Percentiles rank a stretch among this genome's conserved stretches.
Conservation (phyloP, 2,888 invertebrate species). For the Coenonympha glycerion region DNA sequence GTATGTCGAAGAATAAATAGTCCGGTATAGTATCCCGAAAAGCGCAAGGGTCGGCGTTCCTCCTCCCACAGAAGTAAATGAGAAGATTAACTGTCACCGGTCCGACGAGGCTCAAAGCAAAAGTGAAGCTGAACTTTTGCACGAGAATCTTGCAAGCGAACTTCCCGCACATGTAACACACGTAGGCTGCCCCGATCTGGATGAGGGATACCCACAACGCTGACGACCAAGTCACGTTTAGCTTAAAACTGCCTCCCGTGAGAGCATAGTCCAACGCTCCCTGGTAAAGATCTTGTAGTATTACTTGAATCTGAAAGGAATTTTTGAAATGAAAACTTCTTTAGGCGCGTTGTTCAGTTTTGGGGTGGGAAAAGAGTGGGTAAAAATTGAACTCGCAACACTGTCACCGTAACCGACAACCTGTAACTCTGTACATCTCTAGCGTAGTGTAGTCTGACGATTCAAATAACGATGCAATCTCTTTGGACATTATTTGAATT, state of each 20-base stretch:
- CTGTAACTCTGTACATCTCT: no score
- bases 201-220: slow-evolving; percentile 79
- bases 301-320: slow-evolving; percentile 60
- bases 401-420: no score
- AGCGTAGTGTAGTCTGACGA: no score
- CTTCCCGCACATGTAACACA: slow-evolving; percentile 82
- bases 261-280: slow-evolving; percentile 53
- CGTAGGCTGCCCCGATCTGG: slow-evolving; percentile 80
- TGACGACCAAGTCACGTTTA: slow-evolving; percentile 51
- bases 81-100: slow-evolving; percentile 83
- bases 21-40: slow-evolving; percentile 82
- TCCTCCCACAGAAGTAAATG: slow-evolving; percentile 79
- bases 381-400: no score
- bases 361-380: no score
- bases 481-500: no score
- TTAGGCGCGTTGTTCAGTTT: no score
- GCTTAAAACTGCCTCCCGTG: slow-evolving; percentile 44
- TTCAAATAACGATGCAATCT: no score
- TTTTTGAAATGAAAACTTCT: background rate
- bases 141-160: slow-evolving; percentile 93
- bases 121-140: slow-evolving; percentile 89
- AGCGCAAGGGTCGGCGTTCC: slow-evolving; percentile 80
- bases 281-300: slow-evolving; percentile 50
- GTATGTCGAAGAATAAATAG: slow-evolving; percentile 90
- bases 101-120: slow-evolving; percentile 86